Base-by-base conservation (phyloP, 2,888 invertebrate species). In the Acrobasis consociella region DNA sequence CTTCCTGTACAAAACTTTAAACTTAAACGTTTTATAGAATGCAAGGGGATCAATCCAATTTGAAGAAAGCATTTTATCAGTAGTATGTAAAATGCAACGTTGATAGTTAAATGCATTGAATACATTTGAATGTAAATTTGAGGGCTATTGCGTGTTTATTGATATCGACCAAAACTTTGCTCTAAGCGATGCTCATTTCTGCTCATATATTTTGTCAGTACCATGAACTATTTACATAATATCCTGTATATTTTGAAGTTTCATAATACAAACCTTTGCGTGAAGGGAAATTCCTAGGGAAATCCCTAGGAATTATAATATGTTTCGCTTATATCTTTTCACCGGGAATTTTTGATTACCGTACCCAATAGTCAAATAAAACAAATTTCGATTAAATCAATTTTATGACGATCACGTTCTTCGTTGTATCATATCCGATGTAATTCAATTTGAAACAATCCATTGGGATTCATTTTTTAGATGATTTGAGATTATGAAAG, bases 401-500 rank as follows among this genome's bases (percentile, higher is more conserved):
- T 42, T 42, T 11, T 49, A 16, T 38, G 10, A n/a, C 15, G 15
- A 37, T 42, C 42, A 42, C 42, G 42, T 42, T 42, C 42, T 11
- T 11, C 11, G 42, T 42, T 42, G 42, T 42, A 42, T 42, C 42
- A 42, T 42, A 42, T 42, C 13, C 42, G 13, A 42, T 13, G 10
- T 42, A 42, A 42, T 46, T 46, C 46, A 46, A 46, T 46, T 46
- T 46, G 1, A 46, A 46, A 46, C 46, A 46, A 46, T 13, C 13
- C 46, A 13, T 46, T 46, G 53, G 62, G 52, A 46, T 46, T n/a
- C 11, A 42, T 42, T 46, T 46, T 42, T 42, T 46, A n/a, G 46
- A n/a, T 10, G 7, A 46, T n/a, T 46, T 46, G n/a, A n/a, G 46
- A 11, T 5, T 13, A 3, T 70, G 68, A 69, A 69, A 31, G 31